Evolutionary conservation across 1,140 invertebrate genomes (phyloP).

Genomic region (Augochlora pura): DNA sequence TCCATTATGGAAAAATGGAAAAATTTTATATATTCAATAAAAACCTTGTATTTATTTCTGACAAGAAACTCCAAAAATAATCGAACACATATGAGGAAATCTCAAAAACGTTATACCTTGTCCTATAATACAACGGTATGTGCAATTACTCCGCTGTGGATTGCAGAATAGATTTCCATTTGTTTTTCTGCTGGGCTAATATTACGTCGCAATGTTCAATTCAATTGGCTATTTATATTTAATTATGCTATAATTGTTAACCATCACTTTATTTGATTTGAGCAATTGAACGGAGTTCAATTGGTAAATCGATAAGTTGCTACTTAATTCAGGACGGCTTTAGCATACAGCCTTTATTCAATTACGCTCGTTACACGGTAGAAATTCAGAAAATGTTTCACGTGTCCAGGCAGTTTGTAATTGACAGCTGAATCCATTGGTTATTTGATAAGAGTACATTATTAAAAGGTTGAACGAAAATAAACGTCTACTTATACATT

Average conservation of each 20-base stretch:
- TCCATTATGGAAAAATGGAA: too few relatives aligned
- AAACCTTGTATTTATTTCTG: too few relatives aligned
- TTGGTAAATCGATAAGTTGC: constrained; percentile 36
- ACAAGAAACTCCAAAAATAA: too few relatives aligned
- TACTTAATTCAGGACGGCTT: background rate
- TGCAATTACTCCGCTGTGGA: too few relatives aligned
- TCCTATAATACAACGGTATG: too few relatives aligned
- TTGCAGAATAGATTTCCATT: too few relatives aligned
- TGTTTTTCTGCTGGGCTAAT: background rate
- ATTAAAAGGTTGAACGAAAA: constrained; percentile 35
- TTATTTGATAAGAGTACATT: constrained; percentile 36
- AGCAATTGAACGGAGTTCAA: background rate
- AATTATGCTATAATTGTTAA: constrained; percentile 34
- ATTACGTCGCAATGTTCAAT: background rate
- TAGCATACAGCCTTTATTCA: constrained; percentile 3
- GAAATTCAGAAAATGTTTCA: constrained; percentile 34
- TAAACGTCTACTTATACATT: background rate
- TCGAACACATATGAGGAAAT: too few relatives aligned
- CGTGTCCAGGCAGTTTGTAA: constrained; percentile 24
- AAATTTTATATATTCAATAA: too few relatives aligned
- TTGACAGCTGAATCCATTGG: constrained; percentile 35
- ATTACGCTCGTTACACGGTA: constrained; percentile 4
- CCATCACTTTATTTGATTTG: constrained; percentile 39
- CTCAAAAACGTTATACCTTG: too few relatives aligned
- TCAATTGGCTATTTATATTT: constrained; percentile 19